Evolutionary conservation across 2,888 invertebrate species (phyloP), one percentile per base, ranked within the genome.

Genomic region (Caradrina kadenii): DNA sequence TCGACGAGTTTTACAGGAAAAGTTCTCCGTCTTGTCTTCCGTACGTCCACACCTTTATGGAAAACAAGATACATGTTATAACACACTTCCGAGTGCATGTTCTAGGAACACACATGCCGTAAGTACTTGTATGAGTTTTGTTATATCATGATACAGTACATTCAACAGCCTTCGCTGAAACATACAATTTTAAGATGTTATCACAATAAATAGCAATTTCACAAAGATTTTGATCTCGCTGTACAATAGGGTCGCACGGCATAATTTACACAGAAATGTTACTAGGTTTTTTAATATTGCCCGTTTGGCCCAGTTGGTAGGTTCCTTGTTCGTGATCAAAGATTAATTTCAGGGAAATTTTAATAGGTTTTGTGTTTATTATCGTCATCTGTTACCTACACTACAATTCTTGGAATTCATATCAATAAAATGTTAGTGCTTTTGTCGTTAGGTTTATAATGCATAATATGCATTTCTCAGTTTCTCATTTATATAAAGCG

Each of bases 181-280:
- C 72, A 62, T 26, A 62, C 62, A 65, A 79, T 80, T 77, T 65
- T n/a, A 61, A 63, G 79, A 79, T 79, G 49, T 69, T 67, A 79
- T 79, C 79, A 59, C 39, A 72, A 68, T 56, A 76, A 68, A 76
- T 52, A 61, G 64, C 69, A 55, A 59, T 83, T 79, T 78, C 75
- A 65, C 62, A 74, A 63, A 81, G 82, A 83, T 80, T 64, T 70
- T 8, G 31, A 83, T 82, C 82, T 75, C 26, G 21, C 50, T 69
- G 53, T 50, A 81, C 82, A 82, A 83, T 83, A 69, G 65, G 67
- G 63, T 82, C 84, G 50, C 82, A 82, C 82, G 82, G 75, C 65
- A 66, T 63, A 71, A 78, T 80, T 78, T 66, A 60, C 77, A 60
- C 71, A 62, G 63, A 63, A 71, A 39, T 66, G 39, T 66, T 60